Percentiles rank a stretch among this genome's conserved stretches.
Conservation (phyloP, 2,113 vertebrate species). For the Numenius arquata region DNA sequence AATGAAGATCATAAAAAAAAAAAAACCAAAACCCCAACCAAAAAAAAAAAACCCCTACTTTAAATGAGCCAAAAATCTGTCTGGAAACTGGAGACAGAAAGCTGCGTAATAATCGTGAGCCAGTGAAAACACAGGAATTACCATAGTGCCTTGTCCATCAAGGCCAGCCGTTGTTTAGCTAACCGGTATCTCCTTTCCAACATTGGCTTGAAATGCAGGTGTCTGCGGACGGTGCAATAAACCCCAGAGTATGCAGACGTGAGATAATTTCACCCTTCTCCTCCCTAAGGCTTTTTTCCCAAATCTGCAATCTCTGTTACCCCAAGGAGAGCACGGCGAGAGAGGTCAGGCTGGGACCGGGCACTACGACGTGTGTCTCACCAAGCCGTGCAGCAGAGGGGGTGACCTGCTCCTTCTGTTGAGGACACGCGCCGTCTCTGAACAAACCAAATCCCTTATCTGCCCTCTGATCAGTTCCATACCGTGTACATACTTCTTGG, state of each 20-base stretch:
- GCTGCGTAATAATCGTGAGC: neutral
- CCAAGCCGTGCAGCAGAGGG: fast-evolving
- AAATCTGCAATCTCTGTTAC: neutral
- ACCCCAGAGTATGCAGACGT: fast-evolving
- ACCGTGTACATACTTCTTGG: neutral
- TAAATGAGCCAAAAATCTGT: neutral
- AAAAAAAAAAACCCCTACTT: neutral
- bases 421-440: fast-evolving
- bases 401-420: neutral
- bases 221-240: neutral
- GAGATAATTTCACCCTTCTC: neutral
- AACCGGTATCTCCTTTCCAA: neutral
- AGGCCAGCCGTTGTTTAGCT: neutral
- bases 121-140: neutral
- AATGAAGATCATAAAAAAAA: neutral
- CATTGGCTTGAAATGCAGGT: neutral
- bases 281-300: neutral
- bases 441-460: too few relatives aligned
- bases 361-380: fast-evolving
- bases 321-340: neutral
- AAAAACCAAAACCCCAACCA: neutral
- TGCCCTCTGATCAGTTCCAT: neutral
- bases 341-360: neutral
- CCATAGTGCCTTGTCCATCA: neutral
- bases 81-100: neutral